Evolutionary conservation across 2,888 invertebrate species (phyloP).

Genomic region (Cephus spinipes): DNA sequence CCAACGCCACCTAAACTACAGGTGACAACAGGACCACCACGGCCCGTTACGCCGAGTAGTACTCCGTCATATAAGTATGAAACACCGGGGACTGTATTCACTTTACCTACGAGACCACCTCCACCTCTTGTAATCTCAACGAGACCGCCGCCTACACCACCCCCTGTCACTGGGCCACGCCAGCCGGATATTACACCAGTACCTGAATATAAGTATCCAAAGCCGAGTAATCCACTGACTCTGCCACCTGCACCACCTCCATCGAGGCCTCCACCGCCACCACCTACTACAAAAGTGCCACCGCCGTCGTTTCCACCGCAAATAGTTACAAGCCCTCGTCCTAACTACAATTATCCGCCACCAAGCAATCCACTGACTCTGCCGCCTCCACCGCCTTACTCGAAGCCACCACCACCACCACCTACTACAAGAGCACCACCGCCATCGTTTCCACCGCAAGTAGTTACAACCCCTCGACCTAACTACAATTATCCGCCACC

Average conservation of each 20-base stretch:
- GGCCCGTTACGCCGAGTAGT: constrained; percentile 10
- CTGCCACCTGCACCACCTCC: constrained; percentile 9
- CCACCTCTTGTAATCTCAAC: constrained; percentile 28
- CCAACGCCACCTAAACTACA: constrained; percentile 8
- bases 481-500: constrained; percentile 13
- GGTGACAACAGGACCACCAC: constrained; percentile 8
- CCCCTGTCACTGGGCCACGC: not conserved
- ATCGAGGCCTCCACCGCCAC: constrained; percentile 1
- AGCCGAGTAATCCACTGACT: constrained; percentile 25
- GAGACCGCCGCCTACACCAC: constrained; percentile 21
- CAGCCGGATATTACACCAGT: constrained; percentile 1
- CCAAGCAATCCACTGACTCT: constrained; percentile 24
- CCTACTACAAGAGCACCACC: constrained; percentile 34
- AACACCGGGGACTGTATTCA: constrained; percentile 43
- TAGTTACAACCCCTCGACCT: constrained; percentile 25
- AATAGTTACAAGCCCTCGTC: constrained; percentile 8
- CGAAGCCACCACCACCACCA: constrained; percentile 58
- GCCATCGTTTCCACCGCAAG: constrained; percentile 21
- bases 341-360: constrained; percentile 14
- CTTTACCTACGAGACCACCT: constrained; percentile 22
- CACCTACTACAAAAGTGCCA: constrained; percentile 17
- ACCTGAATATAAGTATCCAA: constrained; percentile 11
- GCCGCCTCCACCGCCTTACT: constrained; percentile 59
- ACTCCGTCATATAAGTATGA: constrained; percentile 48
- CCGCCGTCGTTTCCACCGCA: constrained; percentile 20